phyloP scores from a whole-genome alignment of 1,140 invertebrate genomes.

The Chrysoperla carnea region DNA sequence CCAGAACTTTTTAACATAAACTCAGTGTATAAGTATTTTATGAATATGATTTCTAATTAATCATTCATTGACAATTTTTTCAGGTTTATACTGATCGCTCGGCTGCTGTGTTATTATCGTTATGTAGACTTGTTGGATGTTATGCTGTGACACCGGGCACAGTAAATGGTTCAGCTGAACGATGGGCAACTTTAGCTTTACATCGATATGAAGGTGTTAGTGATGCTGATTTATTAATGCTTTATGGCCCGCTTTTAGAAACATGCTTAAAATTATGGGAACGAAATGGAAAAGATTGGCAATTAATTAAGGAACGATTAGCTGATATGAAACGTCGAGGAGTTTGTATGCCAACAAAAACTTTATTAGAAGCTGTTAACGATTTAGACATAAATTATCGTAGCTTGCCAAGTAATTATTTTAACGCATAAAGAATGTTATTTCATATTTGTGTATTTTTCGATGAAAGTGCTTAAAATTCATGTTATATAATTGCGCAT shows the following conservation, averaged over 20 bases:
- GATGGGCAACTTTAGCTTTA: constrained; percentile 50
- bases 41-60: neutral
- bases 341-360: constrained; percentile 19
- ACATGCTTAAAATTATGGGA: constrained; percentile 47
- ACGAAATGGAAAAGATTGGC: constrained; percentile 39
- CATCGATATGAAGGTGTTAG: constrained; percentile 42
- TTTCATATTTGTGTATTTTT: too few species aligned
- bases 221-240: constrained; percentile 39
- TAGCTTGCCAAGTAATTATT: neutral
- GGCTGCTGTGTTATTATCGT: constrained; percentile 40
- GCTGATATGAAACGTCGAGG: constrained; percentile 35
- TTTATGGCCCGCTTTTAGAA: constrained; percentile 52
- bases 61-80: constrained; percentile 12
- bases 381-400: neutral
- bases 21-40: neutral
- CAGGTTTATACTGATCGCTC: constrained; percentile 51
- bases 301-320: constrained; percentile 36
- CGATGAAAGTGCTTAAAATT: too few species aligned
- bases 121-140: constrained; percentile 52
- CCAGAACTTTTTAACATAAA: too few species aligned
- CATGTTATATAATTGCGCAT: too few species aligned
- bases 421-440: too few species aligned
- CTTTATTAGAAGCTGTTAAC: neutral
- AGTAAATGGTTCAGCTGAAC: constrained; percentile 34
- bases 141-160: constrained; percentile 28